Evolutionary conservation across 2,888 invertebrate species (phyloP).

Genomic region (Andrena dorsata): DNA sequence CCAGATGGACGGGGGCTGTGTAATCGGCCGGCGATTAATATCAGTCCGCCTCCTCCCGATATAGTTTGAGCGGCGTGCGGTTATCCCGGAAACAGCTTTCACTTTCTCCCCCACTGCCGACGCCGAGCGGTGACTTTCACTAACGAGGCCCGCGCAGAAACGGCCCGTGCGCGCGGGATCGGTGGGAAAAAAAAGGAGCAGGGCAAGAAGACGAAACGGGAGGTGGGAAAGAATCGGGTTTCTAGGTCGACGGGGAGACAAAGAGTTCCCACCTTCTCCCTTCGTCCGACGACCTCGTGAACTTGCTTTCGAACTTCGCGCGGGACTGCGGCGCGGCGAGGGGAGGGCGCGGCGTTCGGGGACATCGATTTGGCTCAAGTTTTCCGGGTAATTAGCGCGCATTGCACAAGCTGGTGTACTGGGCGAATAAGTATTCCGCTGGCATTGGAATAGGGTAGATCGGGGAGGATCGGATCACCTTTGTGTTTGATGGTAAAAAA

Average conservation of each 20-base stretch:
- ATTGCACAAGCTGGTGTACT: no score
- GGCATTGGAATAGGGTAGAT: no score
- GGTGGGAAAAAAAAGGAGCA: background rate
- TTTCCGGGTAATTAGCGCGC: conserved; percentile 1
- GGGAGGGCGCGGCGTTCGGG: background rate
- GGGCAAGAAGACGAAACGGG: conserved; percentile 5
- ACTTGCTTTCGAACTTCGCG: conserved; percentile 1
- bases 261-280: conserved; percentile 57
- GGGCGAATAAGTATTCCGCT: no score
- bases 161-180: conserved; percentile 40
- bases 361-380: background rate
- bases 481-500: no score
- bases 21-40: conserved; percentile 69
- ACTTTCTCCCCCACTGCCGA: conserved; percentile 77
- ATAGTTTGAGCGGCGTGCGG: conserved; percentile 49
- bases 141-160: conserved; percentile 54
- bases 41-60: conserved; percentile 65
- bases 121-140: conserved; percentile 76
- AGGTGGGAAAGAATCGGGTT: conserved; percentile 75
- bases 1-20: conserved; percentile 37
- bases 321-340: background rate
- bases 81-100: conserved; percentile 80
- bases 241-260: conserved; percentile 74
- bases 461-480: no score
- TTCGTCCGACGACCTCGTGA: conserved; percentile 28